phyloP scores from a whole-genome alignment of 2,797 vertebrate genomes.

The Gambelia wislizenii region DNA sequence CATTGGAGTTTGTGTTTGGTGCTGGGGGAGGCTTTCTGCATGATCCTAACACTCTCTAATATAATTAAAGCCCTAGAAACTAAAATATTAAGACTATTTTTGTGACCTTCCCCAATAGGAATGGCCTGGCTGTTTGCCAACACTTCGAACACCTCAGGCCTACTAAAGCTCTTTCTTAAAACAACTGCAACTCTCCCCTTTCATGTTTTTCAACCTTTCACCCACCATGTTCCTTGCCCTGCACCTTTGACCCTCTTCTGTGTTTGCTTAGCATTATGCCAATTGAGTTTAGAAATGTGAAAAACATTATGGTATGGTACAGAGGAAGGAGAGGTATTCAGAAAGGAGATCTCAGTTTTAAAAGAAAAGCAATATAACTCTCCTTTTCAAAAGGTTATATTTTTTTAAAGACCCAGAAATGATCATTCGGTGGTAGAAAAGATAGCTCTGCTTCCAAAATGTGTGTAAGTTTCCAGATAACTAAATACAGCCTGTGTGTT shows the following conservation, averaged over 20 bases:
- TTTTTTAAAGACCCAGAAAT: neutral
- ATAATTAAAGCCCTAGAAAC: conserved; percentile 56
- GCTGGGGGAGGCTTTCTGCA: conserved; percentile 25
- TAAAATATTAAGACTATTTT: conserved; percentile 65
- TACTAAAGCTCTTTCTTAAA: conserved; percentile 81
- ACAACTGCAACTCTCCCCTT: conserved; percentile 81
- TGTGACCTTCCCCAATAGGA: conserved; percentile 56
- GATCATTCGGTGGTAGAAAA: neutral
- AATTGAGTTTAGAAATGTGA: conserved; percentile 84
- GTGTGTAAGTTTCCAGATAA: neutral
- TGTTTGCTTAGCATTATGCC: conserved; percentile 84
- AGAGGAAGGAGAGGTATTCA: conserved; percentile 72
- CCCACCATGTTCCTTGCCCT: conserved; percentile 78
- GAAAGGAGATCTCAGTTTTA: conserved; percentile 10
- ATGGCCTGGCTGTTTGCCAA: conserved; percentile 46
- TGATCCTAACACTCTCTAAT: conserved; percentile 36
- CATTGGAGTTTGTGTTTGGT: conserved; percentile 22
- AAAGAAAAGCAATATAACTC: neutral
- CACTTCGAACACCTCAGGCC: conserved; percentile 68
- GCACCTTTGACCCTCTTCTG: conserved; percentile 87
- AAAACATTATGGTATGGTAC: conserved; percentile 79
- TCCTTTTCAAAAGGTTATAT: neutral
- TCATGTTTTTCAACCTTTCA: conserved; percentile 92
- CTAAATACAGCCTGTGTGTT: neutral
- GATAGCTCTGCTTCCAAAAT: neutral